Evolutionary conservation across 2,797 vertebrate species (phyloP), one percentile per base, ranked within the genome.

Genomic region (Alectoris magna): DNA sequence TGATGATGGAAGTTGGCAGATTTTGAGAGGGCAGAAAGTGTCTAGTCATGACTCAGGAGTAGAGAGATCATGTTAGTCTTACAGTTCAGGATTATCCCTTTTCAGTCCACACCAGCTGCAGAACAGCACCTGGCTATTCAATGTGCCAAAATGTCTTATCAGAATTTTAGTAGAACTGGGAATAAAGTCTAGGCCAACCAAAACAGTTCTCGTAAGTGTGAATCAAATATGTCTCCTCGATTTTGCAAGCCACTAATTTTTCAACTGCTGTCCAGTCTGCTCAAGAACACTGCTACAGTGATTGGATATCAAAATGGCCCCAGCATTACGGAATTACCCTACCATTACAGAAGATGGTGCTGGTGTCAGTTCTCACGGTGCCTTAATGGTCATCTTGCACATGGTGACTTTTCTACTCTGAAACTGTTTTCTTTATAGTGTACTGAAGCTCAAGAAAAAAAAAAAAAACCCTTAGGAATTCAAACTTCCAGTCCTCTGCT

Each of bases 241-340:
- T n/a, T 84, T 67, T 76, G 23, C 56, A 73, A 49, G 60, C n/a
- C 24, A 31, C 64, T 84, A 48, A 8, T 22, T 85, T 91, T 89
- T 84, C 53, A 55, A 18, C 22, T 4, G 53, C 73, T 75, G 11
- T 2, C 21, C n/a, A 3, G 31, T 82, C 59, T 88, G 63, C 68
- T 81, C 21, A 51, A 59, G 39, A 81, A 0, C 22, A 22, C 18
- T n/a, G 43, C 29, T 67, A 18, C 41, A 21, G 38, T 39, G 36
- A 1, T 62, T 79, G 41, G 36, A 17, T 64, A 13, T 46, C 48
- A 82, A 0, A 1, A 0, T 55, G 36, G 66, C 38, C 60, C 3
- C 31, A 44, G 18, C 31, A 22, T 58, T 58, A 14, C 11, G 14
- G 55, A 56, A 34, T n/a, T 34, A 22, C 31, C 11, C 55, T 49